A percentile compares a stretch with the other conserved stretches of the same genome.
These are phyloP conservation scores for Corythucha ciliata DNA, from an alignment of 2,888 invertebrate species.

Conservation along the genomic window DNA sequence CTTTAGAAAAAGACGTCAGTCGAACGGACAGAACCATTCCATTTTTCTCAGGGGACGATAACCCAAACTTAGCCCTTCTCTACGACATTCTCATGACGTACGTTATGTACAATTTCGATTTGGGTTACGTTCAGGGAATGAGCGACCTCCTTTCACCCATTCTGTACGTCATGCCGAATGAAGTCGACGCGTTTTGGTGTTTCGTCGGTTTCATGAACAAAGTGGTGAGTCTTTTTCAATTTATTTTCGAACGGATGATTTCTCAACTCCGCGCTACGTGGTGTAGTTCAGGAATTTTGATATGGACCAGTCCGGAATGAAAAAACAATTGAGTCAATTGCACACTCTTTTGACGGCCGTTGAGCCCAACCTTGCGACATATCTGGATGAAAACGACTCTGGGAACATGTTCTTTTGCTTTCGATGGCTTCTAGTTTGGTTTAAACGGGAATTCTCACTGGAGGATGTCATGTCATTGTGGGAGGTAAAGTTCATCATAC, in stretches of 20 bases:
- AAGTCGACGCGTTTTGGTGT: conserved; percentile 98
- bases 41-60: conserved; percentile 89
- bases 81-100: conserved; percentile 96
- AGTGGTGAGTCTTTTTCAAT: conserved; percentile 75
- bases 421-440: conserved; percentile 92
- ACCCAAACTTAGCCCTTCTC: conserved; percentile 72
- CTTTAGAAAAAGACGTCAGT: conserved; percentile 87
- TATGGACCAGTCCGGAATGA: conserved; percentile 94
- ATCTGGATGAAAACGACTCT: conserved; percentile 76
- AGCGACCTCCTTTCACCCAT: conserved; percentile 92
- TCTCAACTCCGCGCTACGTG: no score
- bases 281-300: conserved; percentile 66
- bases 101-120: conserved; percentile 96
- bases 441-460: conserved; percentile 87
- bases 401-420: conserved; percentile 99
- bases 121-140: conserved; percentile 96
- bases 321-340: conserved; percentile 77
- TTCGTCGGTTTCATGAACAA: conserved; percentile 96
- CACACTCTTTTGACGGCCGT: conserved; percentile 70
- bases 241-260: no score
- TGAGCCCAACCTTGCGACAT: conserved; percentile 74
- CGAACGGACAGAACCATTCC: conserved; percentile 85
- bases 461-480: conserved; percentile 81
- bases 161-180: conserved; percentile 76
- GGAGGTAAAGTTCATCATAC: conserved; percentile 57